phyloP scores from a whole-genome alignment of 2,888 invertebrate species.

The Thymelicus sylvestris region DNA sequence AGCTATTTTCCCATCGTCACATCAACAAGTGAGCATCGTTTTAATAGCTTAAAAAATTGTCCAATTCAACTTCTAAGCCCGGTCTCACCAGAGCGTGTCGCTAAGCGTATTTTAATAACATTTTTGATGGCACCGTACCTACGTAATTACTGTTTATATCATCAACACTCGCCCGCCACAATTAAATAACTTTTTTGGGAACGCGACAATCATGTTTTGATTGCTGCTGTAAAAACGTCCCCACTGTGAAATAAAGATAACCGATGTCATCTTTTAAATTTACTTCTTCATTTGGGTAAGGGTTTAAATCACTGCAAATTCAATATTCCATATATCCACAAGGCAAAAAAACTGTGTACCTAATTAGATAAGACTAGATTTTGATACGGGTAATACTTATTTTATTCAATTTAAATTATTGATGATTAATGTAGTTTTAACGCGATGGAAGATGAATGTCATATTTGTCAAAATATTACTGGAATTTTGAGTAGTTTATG shows the following conservation, averaged over 20 bases:
- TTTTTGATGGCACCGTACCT: conserved; percentile 64
- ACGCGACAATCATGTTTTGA: conserved; percentile 80
- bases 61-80: conserved; percentile 36
- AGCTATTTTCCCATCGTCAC: conserved; percentile 41
- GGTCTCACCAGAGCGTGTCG: conserved; percentile 57
- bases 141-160: conserved; percentile 80
- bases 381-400: neutral
- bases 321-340: neutral
- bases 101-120: conserved; percentile 83
- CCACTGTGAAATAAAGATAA: conserved; percentile 59
- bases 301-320: conserved; percentile 17
- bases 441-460: neutral
- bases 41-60: conserved; percentile 41
- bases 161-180: conserved; percentile 78
- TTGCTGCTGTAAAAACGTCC: conserved; percentile 69
- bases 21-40: conserved; percentile 37
- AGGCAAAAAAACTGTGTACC: conserved; percentile 23
- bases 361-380: conserved; percentile 1
- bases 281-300: conserved; percentile 32
- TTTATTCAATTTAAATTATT: neutral
- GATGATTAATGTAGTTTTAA: neutral
- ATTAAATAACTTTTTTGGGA: conserved; percentile 78
- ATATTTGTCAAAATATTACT: too few species aligned
- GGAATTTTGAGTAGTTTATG: too few species aligned
- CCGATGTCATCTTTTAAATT: conserved; percentile 51